phyloP scores from a whole-genome alignment of 2,888 invertebrate species.

The Drosophila mimetica region DNA sequence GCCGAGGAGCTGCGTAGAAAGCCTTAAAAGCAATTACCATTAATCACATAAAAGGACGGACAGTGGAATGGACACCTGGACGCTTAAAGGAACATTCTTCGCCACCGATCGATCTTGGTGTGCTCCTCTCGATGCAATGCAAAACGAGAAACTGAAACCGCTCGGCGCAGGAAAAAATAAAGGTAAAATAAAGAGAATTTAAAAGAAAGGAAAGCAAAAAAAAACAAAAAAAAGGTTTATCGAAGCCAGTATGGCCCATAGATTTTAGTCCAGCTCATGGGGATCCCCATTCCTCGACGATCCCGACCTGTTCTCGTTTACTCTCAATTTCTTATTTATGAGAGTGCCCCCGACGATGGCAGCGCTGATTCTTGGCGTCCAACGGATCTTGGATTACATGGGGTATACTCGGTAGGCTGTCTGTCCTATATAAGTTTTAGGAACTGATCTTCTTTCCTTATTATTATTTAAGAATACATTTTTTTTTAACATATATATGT shows the following conservation, averaged over 20 bases:
- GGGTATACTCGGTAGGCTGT: constrained; percentile 2
- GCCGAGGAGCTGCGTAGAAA: constrained; percentile 26
- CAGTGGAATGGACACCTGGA: constrained; percentile 9
- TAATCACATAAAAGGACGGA: constrained; percentile 48
- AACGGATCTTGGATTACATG: background rate
- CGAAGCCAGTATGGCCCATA: constrained; percentile 17
- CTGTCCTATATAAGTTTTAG: too few relatives aligned
- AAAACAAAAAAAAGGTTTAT: constrained; percentile 12
- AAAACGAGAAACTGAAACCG: constrained; percentile 31
- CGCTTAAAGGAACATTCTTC: constrained; percentile 14
- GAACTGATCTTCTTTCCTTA: too few relatives aligned
- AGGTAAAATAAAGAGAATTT: background rate
- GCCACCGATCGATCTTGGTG: constrained; percentile 32
- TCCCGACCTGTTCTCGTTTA: constrained; percentile 34
- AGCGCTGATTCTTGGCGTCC: background rate
- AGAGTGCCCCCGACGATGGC: constrained; percentile 15
- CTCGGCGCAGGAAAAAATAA: background rate
- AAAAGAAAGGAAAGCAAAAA: constrained; percentile 7
- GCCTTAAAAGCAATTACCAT: constrained; percentile 57
- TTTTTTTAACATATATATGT: background rate
- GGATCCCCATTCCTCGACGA: constrained; percentile 2
- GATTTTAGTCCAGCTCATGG: constrained; percentile 7
- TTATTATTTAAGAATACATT: too few relatives aligned
- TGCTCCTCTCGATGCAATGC: constrained; percentile 12
- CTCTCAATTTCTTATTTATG: constrained; percentile 61